Conservation (phyloP, 2,888 invertebrate species). For the Tillus elongatus region DNA sequence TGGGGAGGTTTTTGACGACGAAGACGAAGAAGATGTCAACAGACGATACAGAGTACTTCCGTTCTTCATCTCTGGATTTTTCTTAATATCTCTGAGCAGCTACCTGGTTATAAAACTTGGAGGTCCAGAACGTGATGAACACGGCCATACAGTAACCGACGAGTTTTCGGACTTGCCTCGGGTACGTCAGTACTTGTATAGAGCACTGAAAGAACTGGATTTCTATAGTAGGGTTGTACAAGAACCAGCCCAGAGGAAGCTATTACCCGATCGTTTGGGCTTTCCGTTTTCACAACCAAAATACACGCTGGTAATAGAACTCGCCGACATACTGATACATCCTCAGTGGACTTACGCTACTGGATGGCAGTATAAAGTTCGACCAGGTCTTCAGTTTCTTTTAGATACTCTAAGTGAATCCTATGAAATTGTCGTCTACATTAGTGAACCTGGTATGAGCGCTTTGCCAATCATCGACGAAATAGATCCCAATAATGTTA, state of each 20-base stretch:
- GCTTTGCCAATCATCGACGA: neutral
- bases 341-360: neutral
- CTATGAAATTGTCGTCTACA: slow-evolving; percentile 1
- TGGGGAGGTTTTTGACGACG: too few species aligned
- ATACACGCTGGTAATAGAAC: neutral
- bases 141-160: too few species aligned
- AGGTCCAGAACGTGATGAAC: too few species aligned
- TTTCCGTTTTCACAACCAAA: slow-evolving; percentile 1
- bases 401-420: neutral
- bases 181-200: neutral
- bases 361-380: neutral
- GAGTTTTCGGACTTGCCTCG: neutral
- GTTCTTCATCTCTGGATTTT: too few species aligned
- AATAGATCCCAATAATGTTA: slow-evolving; percentile 1
- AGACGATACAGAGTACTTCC: too few species aligned
- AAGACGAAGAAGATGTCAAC: too few species aligned
- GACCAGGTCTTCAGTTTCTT: neutral
- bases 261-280: neutral
- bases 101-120: too few species aligned
- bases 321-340: neutral
- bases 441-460: neutral
- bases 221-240: neutral
- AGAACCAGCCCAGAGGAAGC: neutral
- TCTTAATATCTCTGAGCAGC: too few species aligned
- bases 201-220: neutral